These are phyloP conservation scores for Arrhopalites spinosus DNA, from an alignment of 2,888 invertebrate genomes.

Conservation along the genomic window DNA sequence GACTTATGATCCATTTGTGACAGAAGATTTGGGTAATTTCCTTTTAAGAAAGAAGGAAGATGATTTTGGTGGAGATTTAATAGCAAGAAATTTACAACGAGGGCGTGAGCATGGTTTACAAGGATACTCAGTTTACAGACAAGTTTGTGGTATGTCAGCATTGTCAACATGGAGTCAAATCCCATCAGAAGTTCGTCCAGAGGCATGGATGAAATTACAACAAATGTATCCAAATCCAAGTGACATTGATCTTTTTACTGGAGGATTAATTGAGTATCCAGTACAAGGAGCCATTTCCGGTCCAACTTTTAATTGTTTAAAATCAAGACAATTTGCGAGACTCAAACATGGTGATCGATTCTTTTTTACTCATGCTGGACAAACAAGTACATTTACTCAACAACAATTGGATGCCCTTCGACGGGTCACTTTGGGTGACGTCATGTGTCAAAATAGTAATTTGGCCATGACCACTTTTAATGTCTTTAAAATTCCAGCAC, in stretches of 20 bases:
- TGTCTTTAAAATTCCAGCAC: slow-evolving; percentile 47
- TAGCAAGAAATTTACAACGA: slow-evolving; percentile 46
- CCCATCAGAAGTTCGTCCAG: slow-evolving; percentile 46
- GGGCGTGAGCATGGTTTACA: slow-evolving; percentile 51
- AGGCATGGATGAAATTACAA: slow-evolving; percentile 45
- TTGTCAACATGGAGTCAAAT: slow-evolving; percentile 42
- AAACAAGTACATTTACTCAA: slow-evolving; percentile 41
- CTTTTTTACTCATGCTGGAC: slow-evolving; percentile 51
- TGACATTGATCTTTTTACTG: slow-evolving; percentile 84
- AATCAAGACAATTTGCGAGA: slow-evolving; percentile 59
- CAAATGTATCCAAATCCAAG: slow-evolving; percentile 44
- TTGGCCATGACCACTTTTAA: slow-evolving; percentile 42
- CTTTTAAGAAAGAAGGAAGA: slow-evolving; percentile 42
- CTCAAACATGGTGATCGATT: slow-evolving; percentile 52
- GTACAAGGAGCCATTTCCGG: slow-evolving; percentile 81
- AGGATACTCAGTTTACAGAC: slow-evolving; percentile 42
- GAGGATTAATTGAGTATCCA: slow-evolving; percentile 80
- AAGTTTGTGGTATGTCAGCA: slow-evolving; percentile 40
- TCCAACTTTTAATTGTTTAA: slow-evolving; percentile 82
- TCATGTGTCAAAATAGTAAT: slow-evolving; percentile 52
- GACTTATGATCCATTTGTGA: slow-evolving; percentile 50
- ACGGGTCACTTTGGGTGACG: slow-evolving; percentile 46
- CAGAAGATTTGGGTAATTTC: slow-evolving; percentile 47
- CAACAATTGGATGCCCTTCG: slow-evolving; percentile 43
- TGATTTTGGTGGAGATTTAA: slow-evolving; percentile 50